These are phyloP conservation scores for Oryzias curvinotus DNA, from an alignment of 2,113 vertebrate genomes.

Conservation along the genomic window DNA sequence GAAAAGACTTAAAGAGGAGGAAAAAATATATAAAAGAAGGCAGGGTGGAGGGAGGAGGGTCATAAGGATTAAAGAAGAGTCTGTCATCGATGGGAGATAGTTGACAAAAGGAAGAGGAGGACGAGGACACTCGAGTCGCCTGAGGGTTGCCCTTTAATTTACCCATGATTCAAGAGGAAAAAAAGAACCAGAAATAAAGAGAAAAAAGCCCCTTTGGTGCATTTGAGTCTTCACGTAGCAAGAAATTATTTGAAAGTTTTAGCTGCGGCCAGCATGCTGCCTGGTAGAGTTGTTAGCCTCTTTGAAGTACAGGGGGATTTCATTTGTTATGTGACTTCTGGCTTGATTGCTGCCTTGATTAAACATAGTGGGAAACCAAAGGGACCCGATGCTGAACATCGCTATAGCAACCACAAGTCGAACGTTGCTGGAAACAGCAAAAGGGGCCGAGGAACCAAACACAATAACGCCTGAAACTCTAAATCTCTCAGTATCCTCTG, in stretches of 20 bases:
- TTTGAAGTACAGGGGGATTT: slow-evolving; percentile 3
- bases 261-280: background rate
- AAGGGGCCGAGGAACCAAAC: background rate
- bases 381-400: background rate
- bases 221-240: slow-evolving; percentile 1
- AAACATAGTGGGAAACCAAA: background rate
- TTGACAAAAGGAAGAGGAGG: slow-evolving; percentile 39
- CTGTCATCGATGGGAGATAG: slow-evolving; percentile 51
- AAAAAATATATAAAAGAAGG: slow-evolving; percentile 25
- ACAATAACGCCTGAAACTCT: background rate
- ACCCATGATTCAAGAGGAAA: slow-evolving; percentile 55
- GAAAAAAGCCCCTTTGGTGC: background rate
- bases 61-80: slow-evolving; percentile 69
- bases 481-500: no score
- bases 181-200: slow-evolving; percentile 1
- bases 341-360: slow-evolving; percentile 3
- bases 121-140: slow-evolving; percentile 43
- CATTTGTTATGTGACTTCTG: slow-evolving; percentile 9
- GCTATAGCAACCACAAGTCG: background rate
- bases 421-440: background rate
- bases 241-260: slow-evolving; percentile 12
- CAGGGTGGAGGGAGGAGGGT: slow-evolving; percentile 45
- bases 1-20: slow-evolving; percentile 7
- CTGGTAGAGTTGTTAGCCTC: slow-evolving; percentile 22
- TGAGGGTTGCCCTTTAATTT: slow-evolving; percentile 68